Base-by-base conservation (phyloP, 1,140 invertebrate species). In the Dendroctonus valens region DNA sequence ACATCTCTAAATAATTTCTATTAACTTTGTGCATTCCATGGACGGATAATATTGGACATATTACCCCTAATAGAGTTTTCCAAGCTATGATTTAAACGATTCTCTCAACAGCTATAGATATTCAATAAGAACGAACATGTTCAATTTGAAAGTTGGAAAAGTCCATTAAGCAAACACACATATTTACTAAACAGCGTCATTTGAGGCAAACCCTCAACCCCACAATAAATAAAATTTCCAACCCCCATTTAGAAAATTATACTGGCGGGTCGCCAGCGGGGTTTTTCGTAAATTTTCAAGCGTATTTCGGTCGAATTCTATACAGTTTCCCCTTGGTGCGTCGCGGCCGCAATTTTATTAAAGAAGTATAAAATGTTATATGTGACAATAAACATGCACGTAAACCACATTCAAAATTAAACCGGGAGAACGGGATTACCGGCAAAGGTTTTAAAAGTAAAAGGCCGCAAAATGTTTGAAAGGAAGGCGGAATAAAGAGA, bases 301-400 rank as follows among this genome's bases (percentile, higher is more conserved):
- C 53, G 41, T 55, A 64, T 64, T 57, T 64, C 48, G 53, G 48
- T 39, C 51, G 59, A 46, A 67, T 67, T 60, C 53, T 61, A 67
- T 61, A 67, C 65, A 38, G 26, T 37, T 50, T 38, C 38, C 44
- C 65, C 59, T 57, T 14, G 12, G 46, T 59, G 42, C 42, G 41
- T 53, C 64, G 64, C 55, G 52, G 41, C 15, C 66, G 39, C 62
- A 68, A 68, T 68, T 68, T 68, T 68, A 68, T 63, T 62, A 68
- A 68, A 62, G 66, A 68, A 68, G 60, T 68, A 68, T 68, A 68
- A 68, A 68, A 68, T 63, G 59, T 63, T 68, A 68, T 68, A 68
- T 68, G 66, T 62, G 66, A 68, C 66, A 68, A 68, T 68, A 68
- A 68, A 68, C 66, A 63, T 68, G 66, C 65, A 63, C 66, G 66